Conservation (phyloP, 1,140 invertebrate genomes). For the Eurosta solidaginis region DNA sequence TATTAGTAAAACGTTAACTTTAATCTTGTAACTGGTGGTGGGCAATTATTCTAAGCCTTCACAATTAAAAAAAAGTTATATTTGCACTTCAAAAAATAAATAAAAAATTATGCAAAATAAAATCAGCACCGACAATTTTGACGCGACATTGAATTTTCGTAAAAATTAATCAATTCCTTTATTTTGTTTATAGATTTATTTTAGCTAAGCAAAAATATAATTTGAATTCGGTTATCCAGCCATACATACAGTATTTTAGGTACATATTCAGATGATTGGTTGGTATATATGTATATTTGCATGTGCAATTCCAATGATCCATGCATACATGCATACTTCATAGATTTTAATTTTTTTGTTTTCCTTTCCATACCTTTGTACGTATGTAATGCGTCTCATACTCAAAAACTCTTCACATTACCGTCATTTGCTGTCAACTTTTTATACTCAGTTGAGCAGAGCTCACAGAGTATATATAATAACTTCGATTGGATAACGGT, state of each 20-base stretch:
- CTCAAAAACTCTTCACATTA: neutral
- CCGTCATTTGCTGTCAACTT: neutral
- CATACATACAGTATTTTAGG: slow-evolving; percentile 22
- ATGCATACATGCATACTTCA: neutral
- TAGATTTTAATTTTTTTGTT: neutral
- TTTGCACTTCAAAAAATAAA: too few relatives aligned
- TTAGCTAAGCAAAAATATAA: slow-evolving; percentile 2
- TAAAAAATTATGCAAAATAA: too few relatives aligned
- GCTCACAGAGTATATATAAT: too few relatives aligned
- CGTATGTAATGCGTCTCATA: too few relatives aligned
- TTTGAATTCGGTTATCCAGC: slow-evolving; percentile 22
- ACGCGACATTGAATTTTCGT: neutral
- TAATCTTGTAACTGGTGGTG: too few relatives aligned
- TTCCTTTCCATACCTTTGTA: neutral
- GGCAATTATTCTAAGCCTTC: too few relatives aligned
- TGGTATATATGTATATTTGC: slow-evolving; percentile 5
- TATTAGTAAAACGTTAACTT: too few relatives aligned
- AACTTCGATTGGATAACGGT: too few relatives aligned
- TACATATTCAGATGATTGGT: slow-evolving; percentile 10
- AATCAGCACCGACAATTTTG: too few relatives aligned
- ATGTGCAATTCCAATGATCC: neutral
- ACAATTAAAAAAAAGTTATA: too few relatives aligned
- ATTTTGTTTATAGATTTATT: slow-evolving; percentile 26
- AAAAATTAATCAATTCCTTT: slow-evolving; percentile 3
- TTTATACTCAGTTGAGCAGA: too few relatives aligned